Evolutionary conservation across 2,888 invertebrate genomes (phyloP), one percentile per base, ranked within the genome.

Genomic region (Oscheius sp.): DNA sequence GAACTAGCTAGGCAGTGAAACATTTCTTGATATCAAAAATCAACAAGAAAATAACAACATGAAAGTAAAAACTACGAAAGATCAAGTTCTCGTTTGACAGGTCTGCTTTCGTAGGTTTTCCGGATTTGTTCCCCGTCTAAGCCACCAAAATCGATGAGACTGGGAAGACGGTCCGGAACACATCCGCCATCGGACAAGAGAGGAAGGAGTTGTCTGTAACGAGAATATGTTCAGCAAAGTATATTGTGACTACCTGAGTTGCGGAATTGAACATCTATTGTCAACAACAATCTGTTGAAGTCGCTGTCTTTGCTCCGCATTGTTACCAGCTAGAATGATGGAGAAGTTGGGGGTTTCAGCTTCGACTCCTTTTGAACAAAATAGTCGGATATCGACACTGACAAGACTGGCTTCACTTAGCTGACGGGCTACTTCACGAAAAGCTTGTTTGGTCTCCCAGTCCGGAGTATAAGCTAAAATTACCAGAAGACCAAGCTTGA

Each of bases 121-220:
- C 55, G 70, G 35, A 74, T 57, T 3, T 32, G 4, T n/a, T 48
- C 37, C 37, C 55, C 59, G 55, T 82, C 75, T 62, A 82, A 80
- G 59, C 82, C 82, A 13, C 82, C 82, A 37, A 82, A 82, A 62
- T 82, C 82, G 53, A 79, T 73, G 7, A 77, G 58, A n/a, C 73
- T 65, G 0, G 80, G 70, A 1, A 74, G 75, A 29, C 73, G 74
- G 4, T 62, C 71, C 1, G 75, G 74, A 37, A 75, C 73, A 5
- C 9, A 7, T 42, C 70, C 57, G 13, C 76, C 79, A 21, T 70
- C 70, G 10, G 77, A 76, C 51, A 77, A 73, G 13, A 79, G 63
- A 10, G 76, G 63, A 0, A 79, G 70, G n/a, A 79, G 53, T 37
- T 73, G 74, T 65, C 78, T 77, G 63, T 50, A 77, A 29, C 42